Base-by-base conservation (phyloP, 2,797 vertebrate species). In the Myiotriccus ornatus region DNA sequence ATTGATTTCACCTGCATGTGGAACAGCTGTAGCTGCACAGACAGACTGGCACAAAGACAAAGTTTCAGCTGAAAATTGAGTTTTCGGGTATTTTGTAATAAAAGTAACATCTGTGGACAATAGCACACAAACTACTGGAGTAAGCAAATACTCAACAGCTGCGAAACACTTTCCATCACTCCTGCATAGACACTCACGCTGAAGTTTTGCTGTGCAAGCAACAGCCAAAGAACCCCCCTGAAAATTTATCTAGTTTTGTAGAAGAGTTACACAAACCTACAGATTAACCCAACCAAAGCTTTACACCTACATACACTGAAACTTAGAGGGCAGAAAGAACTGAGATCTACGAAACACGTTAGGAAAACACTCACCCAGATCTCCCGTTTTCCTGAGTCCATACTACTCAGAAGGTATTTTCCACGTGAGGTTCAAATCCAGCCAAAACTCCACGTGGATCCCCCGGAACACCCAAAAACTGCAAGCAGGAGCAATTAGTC, bases 401-500 rank as follows among this genome's bases (percentile, higher is more conserved):
- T 6, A 3, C 12, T 32, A 12, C 35, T 84, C 18, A 55, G 27
- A 20, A 70, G 8, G 2, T 16, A 34, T 9, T 73, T 39, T 62
- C 47, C 17, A 75, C 25, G 0, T 2, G 4, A 62, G 11, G 10
- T 18, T 77, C 27, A 77, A 70, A 62, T 43, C 14, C 81, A 55
- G 9, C 12, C 35, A 62, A 47, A 22, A 2, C 11, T 46, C 12
- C 11, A 0, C 1, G 0, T 4, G 1, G 2, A 3, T 74, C 19
- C 22, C 13, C 13, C 3, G 10, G 7, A 71, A 5, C 0, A 71
- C 6, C 28, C 14, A 52, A 60, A 67, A 53, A 23, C 35, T 22
- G 2, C 32, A 44, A 27, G 4, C 28, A 63, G 50, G 16, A 49
- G 3, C 43, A 86, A 52, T 6, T 4, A 14, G 0, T 27, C 22